These are phyloP conservation scores for Chionis minor DNA, from an alignment of 2,113 vertebrate genomes.

Conservation along the genomic window DNA sequence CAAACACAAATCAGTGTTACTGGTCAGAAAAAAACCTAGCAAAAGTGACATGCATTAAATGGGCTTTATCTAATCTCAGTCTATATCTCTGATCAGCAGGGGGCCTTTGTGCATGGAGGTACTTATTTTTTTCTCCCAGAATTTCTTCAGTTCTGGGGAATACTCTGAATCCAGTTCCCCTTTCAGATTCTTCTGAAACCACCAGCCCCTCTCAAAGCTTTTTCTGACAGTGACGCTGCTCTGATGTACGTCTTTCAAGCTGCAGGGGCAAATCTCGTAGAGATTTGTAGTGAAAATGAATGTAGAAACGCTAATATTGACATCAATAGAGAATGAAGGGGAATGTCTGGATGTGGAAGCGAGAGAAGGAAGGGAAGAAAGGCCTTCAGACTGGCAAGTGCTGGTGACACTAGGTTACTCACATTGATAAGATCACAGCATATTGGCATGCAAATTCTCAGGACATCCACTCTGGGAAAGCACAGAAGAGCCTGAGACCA, in stretches of 20 bases:
- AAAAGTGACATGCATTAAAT: not conserved
- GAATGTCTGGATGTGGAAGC: not conserved
- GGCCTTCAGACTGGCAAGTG: not conserved
- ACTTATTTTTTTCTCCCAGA: not conserved
- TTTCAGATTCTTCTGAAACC: not conserved
- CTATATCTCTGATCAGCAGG: not conserved
- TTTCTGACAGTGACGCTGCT: not conserved
- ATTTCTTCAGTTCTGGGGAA: not conserved
- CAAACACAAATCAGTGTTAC: not conserved
- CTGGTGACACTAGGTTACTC: not conserved
- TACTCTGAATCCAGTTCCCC: not conserved
- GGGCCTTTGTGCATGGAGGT: accelerated
- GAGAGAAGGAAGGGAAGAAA: not conserved
- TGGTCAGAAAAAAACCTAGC: not conserved
- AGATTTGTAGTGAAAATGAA: not conserved
- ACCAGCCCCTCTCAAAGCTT: not conserved
- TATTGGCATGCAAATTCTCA: not conserved
- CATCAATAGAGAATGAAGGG: not conserved
- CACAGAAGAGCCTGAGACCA: not conserved
- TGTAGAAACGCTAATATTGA: not conserved
- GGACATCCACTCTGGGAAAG: not conserved
- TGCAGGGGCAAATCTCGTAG: not conserved
- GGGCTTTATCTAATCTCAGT: not conserved
- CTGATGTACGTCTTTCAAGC: not conserved
- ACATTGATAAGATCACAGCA: not conserved